phyloP scores from a whole-genome alignment of 2,113 vertebrate genomes.

The Megaptera novaeangliae region DNA sequence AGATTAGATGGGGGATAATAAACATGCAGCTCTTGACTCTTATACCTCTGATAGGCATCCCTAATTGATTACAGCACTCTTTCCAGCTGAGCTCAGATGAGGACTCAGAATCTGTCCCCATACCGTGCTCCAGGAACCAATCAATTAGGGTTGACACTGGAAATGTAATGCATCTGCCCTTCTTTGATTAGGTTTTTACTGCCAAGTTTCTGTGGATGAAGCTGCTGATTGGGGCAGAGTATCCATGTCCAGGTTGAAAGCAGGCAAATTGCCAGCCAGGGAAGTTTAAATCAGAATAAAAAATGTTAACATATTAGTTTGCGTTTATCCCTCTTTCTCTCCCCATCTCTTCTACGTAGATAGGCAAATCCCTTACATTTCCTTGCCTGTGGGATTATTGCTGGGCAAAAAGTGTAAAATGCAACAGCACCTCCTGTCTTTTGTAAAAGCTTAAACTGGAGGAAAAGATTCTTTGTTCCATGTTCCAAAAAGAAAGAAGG shows the following conservation, averaged over 20 bases:
- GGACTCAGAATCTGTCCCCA: background rate
- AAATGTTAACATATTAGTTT: background rate
- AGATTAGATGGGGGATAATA: background rate
- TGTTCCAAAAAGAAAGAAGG: background rate
- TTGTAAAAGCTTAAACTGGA: background rate
- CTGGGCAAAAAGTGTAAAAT: background rate
- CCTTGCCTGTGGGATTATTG: background rate
- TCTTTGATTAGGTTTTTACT: background rate
- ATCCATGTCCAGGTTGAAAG: background rate
- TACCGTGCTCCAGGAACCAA: background rate
- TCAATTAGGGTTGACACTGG: background rate
- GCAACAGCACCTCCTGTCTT: background rate
- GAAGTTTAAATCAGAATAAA: background rate
- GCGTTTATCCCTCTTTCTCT: background rate
- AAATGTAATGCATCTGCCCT: background rate
- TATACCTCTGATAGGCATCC: background rate
- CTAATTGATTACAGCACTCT: background rate
- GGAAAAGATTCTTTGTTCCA: background rate
- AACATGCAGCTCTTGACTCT: background rate
- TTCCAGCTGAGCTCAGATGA: background rate
- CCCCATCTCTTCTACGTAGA: background rate
- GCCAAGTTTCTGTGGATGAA: background rate
- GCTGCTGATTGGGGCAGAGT: background rate
- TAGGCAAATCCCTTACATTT: background rate
- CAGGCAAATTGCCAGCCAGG: background rate